Evolutionary conservation across 2,113 vertebrate species (phyloP).

Genomic region (Egretta garzetta): DNA sequence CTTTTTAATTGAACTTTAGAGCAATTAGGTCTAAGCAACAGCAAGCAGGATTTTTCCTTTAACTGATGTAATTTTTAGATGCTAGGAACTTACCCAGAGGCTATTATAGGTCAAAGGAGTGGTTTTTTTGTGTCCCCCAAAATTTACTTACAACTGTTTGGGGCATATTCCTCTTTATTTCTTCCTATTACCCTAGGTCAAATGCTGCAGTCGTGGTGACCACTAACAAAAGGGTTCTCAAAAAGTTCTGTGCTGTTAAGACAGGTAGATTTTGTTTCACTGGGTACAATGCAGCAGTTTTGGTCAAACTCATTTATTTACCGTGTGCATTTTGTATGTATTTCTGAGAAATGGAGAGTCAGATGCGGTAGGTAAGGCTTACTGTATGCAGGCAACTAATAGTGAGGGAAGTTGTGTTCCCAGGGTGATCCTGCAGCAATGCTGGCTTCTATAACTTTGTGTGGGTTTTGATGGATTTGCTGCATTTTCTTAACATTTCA

Average conservation of each 20-base stretch:
- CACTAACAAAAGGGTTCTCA: neutral
- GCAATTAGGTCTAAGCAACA: neutral
- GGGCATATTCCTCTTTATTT: neutral
- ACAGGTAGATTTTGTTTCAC: neutral
- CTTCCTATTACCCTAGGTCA: neutral
- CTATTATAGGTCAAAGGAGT: fast-evolving
- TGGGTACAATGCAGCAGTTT: neutral
- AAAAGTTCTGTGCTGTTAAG: neutral
- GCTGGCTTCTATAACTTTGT: neutral
- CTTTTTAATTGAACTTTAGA: neutral
- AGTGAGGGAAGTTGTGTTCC: neutral
- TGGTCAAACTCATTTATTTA: neutral
- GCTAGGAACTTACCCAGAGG: neutral
- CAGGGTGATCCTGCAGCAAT: neutral
- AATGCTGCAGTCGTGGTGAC: neutral
- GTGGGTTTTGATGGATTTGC: neutral
- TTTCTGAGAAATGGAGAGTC: neutral
- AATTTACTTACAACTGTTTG: neutral
- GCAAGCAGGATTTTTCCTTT: neutral
- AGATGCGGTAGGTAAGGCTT: neutral
- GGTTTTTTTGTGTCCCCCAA: neutral
- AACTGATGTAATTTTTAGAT: neutral
- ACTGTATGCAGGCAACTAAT: neutral
- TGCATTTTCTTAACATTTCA: neutral
- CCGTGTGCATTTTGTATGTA: neutral